Evolutionary conservation across 2,888 invertebrate species (phyloP), one percentile per base, ranked within the genome.

Genomic region (Ophraella communa): DNA sequence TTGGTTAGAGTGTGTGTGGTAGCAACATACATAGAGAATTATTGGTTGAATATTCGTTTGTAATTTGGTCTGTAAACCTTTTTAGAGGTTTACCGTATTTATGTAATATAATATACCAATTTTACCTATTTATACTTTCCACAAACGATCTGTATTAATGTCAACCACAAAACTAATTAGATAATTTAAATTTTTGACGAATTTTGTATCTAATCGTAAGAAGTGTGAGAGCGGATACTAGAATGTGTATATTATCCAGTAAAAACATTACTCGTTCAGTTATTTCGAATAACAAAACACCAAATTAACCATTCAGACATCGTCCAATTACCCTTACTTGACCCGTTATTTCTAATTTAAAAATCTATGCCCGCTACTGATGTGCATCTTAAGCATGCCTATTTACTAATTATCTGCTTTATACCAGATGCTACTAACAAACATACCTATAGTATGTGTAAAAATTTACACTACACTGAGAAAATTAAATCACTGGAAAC

Each of bases 361-460:
- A 61, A 53, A 57, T 65, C 55, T 62, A 52, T 35, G 63, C 57
- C 54, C 63, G 63, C 63, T 64, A 47, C 58, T 64, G 63, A 60
- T 60, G 60, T 56, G 53, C 58, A 64, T 61, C 53, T 64, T 62
- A 57, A 60, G 54, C 54, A 58, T 54, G 55, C 30, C 58, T 53
- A 63, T 63, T 66, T 63, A 64, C 51, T 62, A 61, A 64, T 66
- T 66, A 59, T 57, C 61, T 60, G 49, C 47, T 56, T 60, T 53
- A 60, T 44, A 24, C 44, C 44, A 55, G 44, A 55, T 23, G 44
- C 21, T 44, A 42, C 27, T 55, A 27, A 55, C 27, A 55, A 55
- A 55, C 49, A 17, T 24, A 51, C 17, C 14, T 27, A 24, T 51
- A 14, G 27, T 51, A 51, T 51, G n/a, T 27, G 49, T 27, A 24